Conservation (phyloP, 2,113 vertebrate genomes). For the Lagopus leucura region DNA sequence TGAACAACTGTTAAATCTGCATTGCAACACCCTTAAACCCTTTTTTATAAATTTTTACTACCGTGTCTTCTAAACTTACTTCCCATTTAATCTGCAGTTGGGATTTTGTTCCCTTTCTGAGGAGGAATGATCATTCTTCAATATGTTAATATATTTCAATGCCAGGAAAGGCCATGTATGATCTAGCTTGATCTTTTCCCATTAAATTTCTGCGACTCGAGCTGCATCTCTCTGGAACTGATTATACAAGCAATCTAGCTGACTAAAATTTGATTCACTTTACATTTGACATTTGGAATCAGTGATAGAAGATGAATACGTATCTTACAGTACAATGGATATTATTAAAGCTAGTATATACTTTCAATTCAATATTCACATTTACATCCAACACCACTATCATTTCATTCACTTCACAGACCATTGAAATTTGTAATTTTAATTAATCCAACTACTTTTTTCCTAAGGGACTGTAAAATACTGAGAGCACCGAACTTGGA, state of each 20-base stretch:
- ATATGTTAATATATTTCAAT: background rate
- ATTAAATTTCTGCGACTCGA: background rate
- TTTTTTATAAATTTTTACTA: background rate
- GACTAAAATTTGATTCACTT: background rate
- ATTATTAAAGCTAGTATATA: conserved; percentile 38
- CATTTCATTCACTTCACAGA: conserved; percentile 44
- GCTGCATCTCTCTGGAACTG: background rate
- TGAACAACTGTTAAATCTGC: background rate
- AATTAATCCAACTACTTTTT: conserved; percentile 62
- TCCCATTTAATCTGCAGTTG: background rate
- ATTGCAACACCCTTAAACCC: background rate
- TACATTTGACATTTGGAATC: background rate
- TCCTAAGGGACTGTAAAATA: conserved; percentile 22
- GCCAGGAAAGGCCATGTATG: background rate
- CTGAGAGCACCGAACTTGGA: background rate
- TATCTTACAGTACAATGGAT: conserved; percentile 14
- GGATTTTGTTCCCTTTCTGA: background rate
- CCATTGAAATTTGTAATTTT: conserved; percentile 67
- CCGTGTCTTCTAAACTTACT: background rate
- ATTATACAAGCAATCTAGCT: background rate
- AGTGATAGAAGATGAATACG: background rate
- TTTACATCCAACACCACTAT: conserved; percentile 3
- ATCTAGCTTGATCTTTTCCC: background rate
- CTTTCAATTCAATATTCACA: background rate
- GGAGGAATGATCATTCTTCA: background rate